Evolutionary conservation across 2,888 invertebrate genomes (phyloP), one percentile per base, ranked within the genome.

Genomic region (Napeogenes inachia): DNA sequence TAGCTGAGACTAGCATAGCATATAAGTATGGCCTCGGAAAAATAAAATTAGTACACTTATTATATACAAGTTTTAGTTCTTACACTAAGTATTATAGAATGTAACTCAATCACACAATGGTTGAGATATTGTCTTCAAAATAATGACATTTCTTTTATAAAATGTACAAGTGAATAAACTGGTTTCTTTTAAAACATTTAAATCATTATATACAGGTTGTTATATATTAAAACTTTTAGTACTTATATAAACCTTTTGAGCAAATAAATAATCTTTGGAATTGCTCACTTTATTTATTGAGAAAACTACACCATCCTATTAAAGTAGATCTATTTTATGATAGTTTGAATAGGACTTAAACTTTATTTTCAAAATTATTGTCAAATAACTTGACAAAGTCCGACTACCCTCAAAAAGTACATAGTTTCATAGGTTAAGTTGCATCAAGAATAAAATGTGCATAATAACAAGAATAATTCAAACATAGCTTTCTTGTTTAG

Each of bases 401-500:
- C 3, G 2, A 42, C 42, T 42, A 10, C 10, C 42, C 42, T 12
- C 8, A 42, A 42, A 42, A 42, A 10, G 10, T 42, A 6, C 12
- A 42, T 42, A 42, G 12, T 10, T 10, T 42, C 5, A 8, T 10
- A 6, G 38, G 3, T 42, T 42, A 42, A 42, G 10, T 35, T 35
- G 4, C 35, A 35, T 35, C 35, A 35, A 35, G 35, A 35, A 35
- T 35, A 35, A 4, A 35, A 35, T 35, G 6, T 5, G 6, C 10
- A 60, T 55, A 45, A 54, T 45, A 32, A 35, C 30, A 12, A 21
- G n/a, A 30, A 2, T 50, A 10, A 5, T 54, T 86, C 83, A 95
- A 53, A 95, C 95, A 79, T 95, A 95, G 78, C 95, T 95, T 81
- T 96, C 95, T 78, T 94, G 94, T 71, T 94, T 93, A 35, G 94